Conservation (phyloP, 2,797 vertebrate genomes). For the Sparus aurata region DNA sequence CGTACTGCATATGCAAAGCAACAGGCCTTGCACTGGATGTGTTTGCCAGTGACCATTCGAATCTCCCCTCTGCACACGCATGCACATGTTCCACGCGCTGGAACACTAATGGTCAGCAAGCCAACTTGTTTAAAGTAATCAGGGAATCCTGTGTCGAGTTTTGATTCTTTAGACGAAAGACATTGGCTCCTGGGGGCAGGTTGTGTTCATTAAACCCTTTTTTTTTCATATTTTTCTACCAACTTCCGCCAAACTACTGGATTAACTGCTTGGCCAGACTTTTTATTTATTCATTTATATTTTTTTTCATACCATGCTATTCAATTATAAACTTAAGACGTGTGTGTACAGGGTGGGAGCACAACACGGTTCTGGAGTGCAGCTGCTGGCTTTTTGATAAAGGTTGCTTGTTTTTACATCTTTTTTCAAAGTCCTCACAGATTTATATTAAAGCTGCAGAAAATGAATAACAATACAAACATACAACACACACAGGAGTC, state of each 20-base stretch:
- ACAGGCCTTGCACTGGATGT: background rate
- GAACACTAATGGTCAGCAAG: constrained; percentile 84
- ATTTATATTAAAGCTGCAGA: constrained; percentile 55
- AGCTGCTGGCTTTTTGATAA: constrained; percentile 77
- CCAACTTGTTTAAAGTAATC: constrained; percentile 87
- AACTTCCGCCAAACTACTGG: constrained; percentile 70
- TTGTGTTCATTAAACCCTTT: constrained; percentile 69
- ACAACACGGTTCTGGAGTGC: constrained; percentile 58
- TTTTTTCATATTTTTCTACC: constrained; percentile 45
- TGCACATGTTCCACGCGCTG: constrained; percentile 37
- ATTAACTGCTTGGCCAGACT: constrained; percentile 71
- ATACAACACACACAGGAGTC: constrained; percentile 8
- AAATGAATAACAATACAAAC: constrained; percentile 27
- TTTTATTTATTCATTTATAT: too few relatives aligned
- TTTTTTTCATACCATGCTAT: constrained; percentile 34
- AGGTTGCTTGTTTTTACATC: constrained; percentile 69
- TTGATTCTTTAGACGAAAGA: constrained; percentile 85
- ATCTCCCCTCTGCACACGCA: constrained; percentile 2
- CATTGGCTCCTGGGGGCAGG: constrained; percentile 85
- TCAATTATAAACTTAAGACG: constrained; percentile 70
- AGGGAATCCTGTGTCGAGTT: constrained; percentile 64
- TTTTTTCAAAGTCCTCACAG: constrained; percentile 45
- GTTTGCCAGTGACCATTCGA: constrained; percentile 13
- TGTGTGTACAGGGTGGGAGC: constrained; percentile 27
- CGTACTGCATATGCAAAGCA: constrained; percentile 27